A percentile compares a stretch with the other conserved stretches of the same genome.
phyloP scores from a whole-genome alignment of 2,888 invertebrate genomes.

The Pseudococcus longispinus region DNA sequence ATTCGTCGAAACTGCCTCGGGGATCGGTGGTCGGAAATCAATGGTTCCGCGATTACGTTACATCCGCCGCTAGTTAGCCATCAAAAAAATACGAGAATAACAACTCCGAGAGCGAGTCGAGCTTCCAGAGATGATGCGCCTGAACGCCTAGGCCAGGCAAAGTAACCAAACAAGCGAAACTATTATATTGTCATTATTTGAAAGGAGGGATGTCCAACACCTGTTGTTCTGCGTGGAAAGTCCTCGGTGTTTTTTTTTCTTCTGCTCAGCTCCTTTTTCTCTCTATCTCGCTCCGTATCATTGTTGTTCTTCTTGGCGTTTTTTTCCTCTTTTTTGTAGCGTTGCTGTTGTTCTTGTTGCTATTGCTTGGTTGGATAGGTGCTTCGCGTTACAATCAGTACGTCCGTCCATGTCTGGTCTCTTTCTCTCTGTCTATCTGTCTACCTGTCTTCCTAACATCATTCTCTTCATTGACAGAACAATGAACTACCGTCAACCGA shows the following conservation, averaged over 20 bases:
- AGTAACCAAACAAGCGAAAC: conserved; percentile 56
- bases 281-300: conserved; percentile 3
- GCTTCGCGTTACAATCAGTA: conserved; percentile 55
- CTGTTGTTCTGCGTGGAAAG: conserved; percentile 57
- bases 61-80: conserved; percentile 42
- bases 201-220: conserved; percentile 56
- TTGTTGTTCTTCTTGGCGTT: conserved; percentile 50
- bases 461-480: conserved; percentile 56
- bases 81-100: conserved; percentile 6
- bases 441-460: conserved; percentile 56
- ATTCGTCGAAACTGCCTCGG: neutral
- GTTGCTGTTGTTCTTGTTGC: conserved; percentile 45
- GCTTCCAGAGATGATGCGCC: conserved; percentile 49
- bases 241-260: conserved; percentile 45
- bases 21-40: conserved; percentile 8
- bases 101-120: neutral
- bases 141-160: conserved; percentile 38
- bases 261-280: conserved; percentile 39
- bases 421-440: conserved; percentile 52
- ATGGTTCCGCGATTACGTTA: conserved; percentile 30
- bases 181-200: conserved; percentile 57
- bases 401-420: conserved; percentile 54
- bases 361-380: conserved; percentile 52
- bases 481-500: conserved; percentile 57
- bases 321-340: conserved; percentile 32